Evolutionary conservation across 2,113 vertebrate genomes (phyloP).

Genomic region (Lepidiolamprologus cunningtoni): DNA sequence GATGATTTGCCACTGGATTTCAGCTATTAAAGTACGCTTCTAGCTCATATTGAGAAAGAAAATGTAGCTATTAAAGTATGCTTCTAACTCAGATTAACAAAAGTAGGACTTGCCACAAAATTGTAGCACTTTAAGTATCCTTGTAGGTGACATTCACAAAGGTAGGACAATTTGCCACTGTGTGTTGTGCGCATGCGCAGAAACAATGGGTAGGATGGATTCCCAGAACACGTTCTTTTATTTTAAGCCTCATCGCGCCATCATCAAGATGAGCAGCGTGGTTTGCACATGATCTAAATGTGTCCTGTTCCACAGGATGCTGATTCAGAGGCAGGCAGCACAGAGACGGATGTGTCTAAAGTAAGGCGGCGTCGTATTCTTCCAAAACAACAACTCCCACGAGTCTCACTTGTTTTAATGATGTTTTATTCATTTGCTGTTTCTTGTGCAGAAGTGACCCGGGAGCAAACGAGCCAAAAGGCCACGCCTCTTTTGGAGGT

Average conservation of each 20-base stretch:
- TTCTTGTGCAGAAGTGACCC: constrained; percentile 39
- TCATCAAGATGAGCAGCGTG: not conserved
- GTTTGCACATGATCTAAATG: not conserved
- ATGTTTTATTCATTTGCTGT: not conserved
- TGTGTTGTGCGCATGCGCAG: too few relatives aligned
- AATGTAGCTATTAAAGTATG: accelerated
- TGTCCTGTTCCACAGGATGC: constrained; percentile 32
- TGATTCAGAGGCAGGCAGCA: constrained; percentile 37
- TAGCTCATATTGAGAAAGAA: accelerated
- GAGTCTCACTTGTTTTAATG: not conserved
- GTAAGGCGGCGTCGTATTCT: not conserved
- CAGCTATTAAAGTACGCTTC: accelerated
- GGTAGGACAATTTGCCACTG: too few relatives aligned
- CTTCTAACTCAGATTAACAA: accelerated
- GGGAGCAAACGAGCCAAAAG: not conserved
- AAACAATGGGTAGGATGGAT: too few relatives aligned
- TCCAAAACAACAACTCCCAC: not conserved
- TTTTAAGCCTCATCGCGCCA: not conserved
- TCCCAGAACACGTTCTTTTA: not conserved
- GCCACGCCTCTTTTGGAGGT: not conserved
- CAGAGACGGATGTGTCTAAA: not conserved
- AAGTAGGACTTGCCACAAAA: too few relatives aligned
- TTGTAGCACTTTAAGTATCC: too few relatives aligned
- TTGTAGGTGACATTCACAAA: too few relatives aligned
- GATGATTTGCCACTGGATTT: too few relatives aligned